These are phyloP conservation scores for Ophthalmolycus amberensis DNA, from an alignment of 2,113 vertebrate species.

Conservation along the genomic window DNA sequence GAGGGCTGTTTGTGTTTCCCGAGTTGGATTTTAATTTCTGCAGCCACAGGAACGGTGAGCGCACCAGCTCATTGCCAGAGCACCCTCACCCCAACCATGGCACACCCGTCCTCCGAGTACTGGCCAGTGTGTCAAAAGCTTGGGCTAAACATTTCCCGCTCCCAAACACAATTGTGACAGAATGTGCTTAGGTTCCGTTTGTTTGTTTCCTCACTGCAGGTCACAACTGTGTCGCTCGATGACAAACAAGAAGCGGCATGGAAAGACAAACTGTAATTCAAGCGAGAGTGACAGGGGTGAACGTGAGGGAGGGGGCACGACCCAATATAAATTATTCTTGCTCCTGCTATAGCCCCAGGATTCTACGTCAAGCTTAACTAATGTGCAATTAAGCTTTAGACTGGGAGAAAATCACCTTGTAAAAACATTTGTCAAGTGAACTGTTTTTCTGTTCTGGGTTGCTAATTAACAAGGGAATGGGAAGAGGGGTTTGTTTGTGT, in stretches of 20 bases:
- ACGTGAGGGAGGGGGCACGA: slow-evolving; percentile 57
- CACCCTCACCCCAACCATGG: slow-evolving; percentile 19
- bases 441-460: slow-evolving; percentile 77
- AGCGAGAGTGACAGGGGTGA: slow-evolving; percentile 61
- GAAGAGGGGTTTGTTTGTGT: slow-evolving; percentile 63
- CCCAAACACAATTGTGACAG: slow-evolving; percentile 42
- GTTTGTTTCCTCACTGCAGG: slow-evolving; percentile 25
- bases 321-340: slow-evolving; percentile 77
- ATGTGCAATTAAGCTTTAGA: slow-evolving; percentile 85
- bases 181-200: slow-evolving; percentile 17
- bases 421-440: slow-evolving; percentile 87
- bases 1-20: slow-evolving; percentile 68
- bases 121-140: slow-evolving; percentile 66
- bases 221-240: slow-evolving; percentile 52
- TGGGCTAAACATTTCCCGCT: slow-evolving; percentile 35
- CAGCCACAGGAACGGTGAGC: slow-evolving; percentile 24
- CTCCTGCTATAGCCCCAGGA: slow-evolving; percentile 79
- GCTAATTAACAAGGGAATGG: slow-evolving; percentile 83
- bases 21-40: slow-evolving; percentile 76
- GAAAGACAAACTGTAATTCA: slow-evolving; percentile 66
- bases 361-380: slow-evolving; percentile 83
- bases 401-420: slow-evolving; percentile 85
- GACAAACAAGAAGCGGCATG: slow-evolving; percentile 60
- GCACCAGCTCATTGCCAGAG: slow-evolving; percentile 28
- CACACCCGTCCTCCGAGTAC: slow-evolving; percentile 61